These are phyloP conservation scores for Apostichopus parvimensis DNA, from an alignment of 35 echinoderm and acorn worm genomes.

Conservation along the genomic window DNA sequence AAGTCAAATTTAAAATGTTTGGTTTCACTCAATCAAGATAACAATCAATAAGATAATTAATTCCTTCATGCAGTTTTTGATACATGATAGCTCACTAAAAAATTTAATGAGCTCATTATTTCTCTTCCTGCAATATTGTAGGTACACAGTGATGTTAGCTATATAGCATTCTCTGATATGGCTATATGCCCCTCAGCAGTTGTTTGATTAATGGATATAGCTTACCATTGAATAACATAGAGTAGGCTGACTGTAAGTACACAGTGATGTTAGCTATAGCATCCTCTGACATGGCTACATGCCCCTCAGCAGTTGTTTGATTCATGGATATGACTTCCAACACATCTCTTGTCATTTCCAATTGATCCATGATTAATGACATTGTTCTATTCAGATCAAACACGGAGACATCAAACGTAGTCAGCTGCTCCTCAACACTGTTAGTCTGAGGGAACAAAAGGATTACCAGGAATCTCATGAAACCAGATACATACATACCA, in stretches of 20 bases:
- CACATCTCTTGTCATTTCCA: conserved; percentile 3
- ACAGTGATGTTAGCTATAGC: conserved; percentile 31
- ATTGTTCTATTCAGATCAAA: conserved; percentile 65
- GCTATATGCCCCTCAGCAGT: no score
- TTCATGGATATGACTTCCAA: neutral
- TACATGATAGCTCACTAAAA: no score
- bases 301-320: conserved; percentile 23
- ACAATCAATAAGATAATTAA: no score
- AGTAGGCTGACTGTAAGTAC: conserved; percentile 52
- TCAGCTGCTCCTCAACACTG: conserved; percentile 44
- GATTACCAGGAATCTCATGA: no score
- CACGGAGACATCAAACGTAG: conserved; percentile 45
- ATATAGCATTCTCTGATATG: no score
- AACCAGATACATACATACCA: no score
- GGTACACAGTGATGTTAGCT: no score
- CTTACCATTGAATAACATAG: conserved; percentile 68
- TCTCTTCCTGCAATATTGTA: no score
- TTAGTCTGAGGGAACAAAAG: conserved; percentile 61
- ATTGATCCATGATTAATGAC: conserved; percentile 57
- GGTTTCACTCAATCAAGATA: no score
- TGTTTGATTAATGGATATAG: no score
- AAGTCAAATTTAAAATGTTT: neutral
- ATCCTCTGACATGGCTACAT: conserved; percentile 12
- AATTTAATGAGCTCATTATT: no score
- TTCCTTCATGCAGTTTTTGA: no score